A percentile compares a stretch with the other conserved stretches of the same genome.
These are phyloP conservation scores for Hippocampus comes DNA, from an alignment of 2,113 vertebrate genomes.

Conservation along the genomic window DNA sequence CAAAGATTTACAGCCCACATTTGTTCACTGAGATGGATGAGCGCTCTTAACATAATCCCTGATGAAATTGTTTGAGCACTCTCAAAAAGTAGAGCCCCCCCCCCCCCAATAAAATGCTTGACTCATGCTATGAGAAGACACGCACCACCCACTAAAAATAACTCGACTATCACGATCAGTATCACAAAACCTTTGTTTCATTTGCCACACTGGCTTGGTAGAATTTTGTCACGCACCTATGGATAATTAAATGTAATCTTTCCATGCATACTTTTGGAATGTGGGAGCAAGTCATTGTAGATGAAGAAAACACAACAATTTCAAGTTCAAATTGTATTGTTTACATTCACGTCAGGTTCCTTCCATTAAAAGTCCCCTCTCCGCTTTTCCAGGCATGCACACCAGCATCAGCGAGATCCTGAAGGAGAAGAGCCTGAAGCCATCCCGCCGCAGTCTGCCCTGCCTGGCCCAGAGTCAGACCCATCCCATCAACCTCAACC, in stretches of 20 bases:
- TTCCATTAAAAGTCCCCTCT: not conserved
- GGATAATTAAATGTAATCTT: no score
- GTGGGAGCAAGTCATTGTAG: no score
- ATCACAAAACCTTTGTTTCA: no score
- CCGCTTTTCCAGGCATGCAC: conserved; percentile 83
- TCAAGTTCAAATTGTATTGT: not conserved
- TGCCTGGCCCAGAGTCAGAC: conserved; percentile 90
- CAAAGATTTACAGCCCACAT: not conserved
- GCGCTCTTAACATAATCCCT: not conserved
- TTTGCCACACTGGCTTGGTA: no score
- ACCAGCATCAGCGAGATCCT: conserved; percentile 92
- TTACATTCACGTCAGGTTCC: not conserved
- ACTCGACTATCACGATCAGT: no score
- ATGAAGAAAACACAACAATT: no score
- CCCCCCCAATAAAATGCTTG: not conserved
- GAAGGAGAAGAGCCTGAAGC: conserved; percentile 87
- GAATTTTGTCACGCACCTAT: no score
- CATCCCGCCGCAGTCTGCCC: conserved; percentile 91
- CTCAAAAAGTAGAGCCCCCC: not conserved
- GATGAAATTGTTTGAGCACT: not conserved
- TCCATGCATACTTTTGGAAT: no score
- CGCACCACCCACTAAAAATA: not conserved
- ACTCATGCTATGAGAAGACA: not conserved
- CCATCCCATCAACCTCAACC: conserved; percentile 87
- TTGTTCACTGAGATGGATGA: not conserved